phyloP scores from a whole-genome alignment of 2,113 vertebrate genomes.

The Pygoscelis antarcticus region DNA sequence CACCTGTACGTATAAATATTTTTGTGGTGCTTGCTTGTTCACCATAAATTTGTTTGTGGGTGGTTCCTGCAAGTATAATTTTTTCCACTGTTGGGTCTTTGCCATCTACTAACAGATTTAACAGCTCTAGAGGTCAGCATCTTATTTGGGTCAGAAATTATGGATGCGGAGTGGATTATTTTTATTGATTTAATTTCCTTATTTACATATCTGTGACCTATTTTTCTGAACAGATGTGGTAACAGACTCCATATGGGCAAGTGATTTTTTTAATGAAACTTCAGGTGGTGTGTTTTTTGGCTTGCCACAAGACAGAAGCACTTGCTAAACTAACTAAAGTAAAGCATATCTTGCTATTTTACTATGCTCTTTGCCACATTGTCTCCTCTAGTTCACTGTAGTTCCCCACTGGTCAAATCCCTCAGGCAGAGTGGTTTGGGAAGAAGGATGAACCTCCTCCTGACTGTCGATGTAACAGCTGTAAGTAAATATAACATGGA shows the following conservation, averaged over 20 bases:
- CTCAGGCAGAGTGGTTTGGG: not conserved
- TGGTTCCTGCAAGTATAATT: not conserved
- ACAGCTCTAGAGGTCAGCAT: not conserved
- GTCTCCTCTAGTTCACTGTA: not conserved
- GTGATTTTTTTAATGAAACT: not conserved
- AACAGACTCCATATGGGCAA: not conserved
- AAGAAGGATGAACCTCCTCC: not conserved
- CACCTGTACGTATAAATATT: not conserved
- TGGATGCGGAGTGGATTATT: not conserved
- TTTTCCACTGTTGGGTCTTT: not conserved
- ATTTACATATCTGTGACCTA: constrained; percentile 1
- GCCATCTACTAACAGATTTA: not conserved
- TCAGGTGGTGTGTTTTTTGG: not conserved
- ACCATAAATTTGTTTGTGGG: not conserved
- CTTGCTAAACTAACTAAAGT: not conserved
- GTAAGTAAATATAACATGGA: not conserved
- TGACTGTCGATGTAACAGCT: not conserved
- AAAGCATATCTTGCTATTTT: not conserved
- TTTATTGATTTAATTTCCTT: not conserved
- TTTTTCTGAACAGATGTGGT: not conserved
- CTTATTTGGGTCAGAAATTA: not conserved
- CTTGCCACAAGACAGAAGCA: not conserved
- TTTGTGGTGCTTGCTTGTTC: not conserved
- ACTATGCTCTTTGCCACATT: not conserved
- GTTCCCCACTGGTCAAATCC: not conserved